Base-by-base conservation (phyloP, 2,797 vertebrate genomes). In the Scolopax bukidnonensis region DNA sequence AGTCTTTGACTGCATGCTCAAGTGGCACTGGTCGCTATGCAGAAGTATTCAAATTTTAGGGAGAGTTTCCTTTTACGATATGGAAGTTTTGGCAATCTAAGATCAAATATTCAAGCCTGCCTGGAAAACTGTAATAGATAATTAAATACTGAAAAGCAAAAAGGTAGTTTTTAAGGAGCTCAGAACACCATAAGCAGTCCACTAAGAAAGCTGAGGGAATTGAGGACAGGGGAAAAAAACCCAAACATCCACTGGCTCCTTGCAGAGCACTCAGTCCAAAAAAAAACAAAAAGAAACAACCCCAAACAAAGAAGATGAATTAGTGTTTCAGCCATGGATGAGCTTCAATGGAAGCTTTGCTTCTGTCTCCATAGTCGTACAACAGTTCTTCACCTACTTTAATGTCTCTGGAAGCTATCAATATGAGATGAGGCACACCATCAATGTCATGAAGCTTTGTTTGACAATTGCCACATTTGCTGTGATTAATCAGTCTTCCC, bases 301-400 rank as follows among this genome's bases (percentile, higher is more conserved):
- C 32, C 80, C 51, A 90, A 43, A 73, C 23, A 78, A 38, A 83
- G 36, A 81, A 60, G 75, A 78, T 68, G 47, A 73, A 69, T 96
- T 94, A 98, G 84, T 98, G 96, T 98, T 99, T 99, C 92, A 99
- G 99, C 99, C 99, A 99, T 0, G 99, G 99, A 83, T 99, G 98
- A 91, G 99, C 99, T 64, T 97, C 98, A 67, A 99, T 97, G 25
- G 99, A 99, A 33, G 98, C 98, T 97, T 98, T 98, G 97, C 99
- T 99, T 45, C 99, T 98, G 97, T 99, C 99, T 4, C 99, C 99
- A 2, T 99, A 99, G 96, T 99, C 99, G 0, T 99, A 99, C 40
- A 99, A 98, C 20, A 99, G 98, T 97, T 99, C 99, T 93, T 99
- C 99, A 16, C 98, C 99, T 1, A 97, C 97, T 48, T 95, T 27